phyloP scores from a whole-genome alignment of 2,797 vertebrate species.

The Emys orbicularis region DNA sequence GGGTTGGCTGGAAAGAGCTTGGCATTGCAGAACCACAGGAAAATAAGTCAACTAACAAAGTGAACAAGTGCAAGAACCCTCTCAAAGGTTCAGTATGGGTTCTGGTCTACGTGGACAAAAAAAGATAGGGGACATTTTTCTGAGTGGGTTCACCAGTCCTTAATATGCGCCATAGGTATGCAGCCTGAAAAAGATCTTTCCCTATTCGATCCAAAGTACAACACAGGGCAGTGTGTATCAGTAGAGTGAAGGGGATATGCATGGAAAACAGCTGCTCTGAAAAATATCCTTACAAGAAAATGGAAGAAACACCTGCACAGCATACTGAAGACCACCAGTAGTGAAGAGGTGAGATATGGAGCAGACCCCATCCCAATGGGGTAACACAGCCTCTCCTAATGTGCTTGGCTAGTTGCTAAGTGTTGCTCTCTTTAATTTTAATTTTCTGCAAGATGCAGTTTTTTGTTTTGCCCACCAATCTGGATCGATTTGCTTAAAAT shows the following conservation, averaged over 20 bases:
- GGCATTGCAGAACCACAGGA: neutral
- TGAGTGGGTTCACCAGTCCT: neutral
- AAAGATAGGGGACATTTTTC: neutral
- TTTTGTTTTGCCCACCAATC: neutral
- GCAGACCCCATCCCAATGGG: neutral
- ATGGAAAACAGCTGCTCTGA: neutral
- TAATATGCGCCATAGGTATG: neutral
- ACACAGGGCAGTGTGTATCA: neutral
- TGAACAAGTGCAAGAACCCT: neutral
- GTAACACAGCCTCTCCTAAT: neutral
- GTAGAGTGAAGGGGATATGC: neutral
- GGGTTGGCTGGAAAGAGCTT: neutral
- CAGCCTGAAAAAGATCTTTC: neutral
- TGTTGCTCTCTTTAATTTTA: neutral
- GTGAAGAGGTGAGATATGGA: conserved; percentile 9
- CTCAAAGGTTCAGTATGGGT: neutral
- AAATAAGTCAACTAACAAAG: neutral
- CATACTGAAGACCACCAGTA: neutral
- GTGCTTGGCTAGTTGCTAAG: neutral
- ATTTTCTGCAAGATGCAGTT: neutral
- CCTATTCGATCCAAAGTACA: neutral
- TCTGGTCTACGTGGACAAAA: neutral
- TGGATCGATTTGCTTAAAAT: neutral
- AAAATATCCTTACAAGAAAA: neutral
- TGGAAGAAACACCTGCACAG: neutral